Evolutionary conservation across 2,888 invertebrate genomes (phyloP).

Genomic region (Bugulina stolonifera): DNA sequence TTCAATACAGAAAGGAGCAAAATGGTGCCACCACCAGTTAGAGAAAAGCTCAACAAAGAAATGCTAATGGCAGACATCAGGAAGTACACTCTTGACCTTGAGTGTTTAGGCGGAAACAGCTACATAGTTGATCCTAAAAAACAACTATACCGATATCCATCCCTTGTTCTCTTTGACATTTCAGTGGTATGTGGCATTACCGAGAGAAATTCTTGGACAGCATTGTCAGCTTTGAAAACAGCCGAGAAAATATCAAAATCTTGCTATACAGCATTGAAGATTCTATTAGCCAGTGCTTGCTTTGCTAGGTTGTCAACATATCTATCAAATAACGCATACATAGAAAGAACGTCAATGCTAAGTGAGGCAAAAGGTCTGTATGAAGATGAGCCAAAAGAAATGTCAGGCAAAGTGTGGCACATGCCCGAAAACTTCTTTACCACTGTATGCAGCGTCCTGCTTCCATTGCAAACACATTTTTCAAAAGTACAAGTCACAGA

Average conservation of each 20-base stretch:
- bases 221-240: neutral
- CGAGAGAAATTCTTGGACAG: neutral
- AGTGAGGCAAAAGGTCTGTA: too few relatives aligned
- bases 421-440: too few relatives aligned
- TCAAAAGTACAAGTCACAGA: neutral
- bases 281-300: slow-evolving; percentile 1
- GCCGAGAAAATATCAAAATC: neutral
- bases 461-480: too few relatives aligned
- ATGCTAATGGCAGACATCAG: neutral
- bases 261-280: neutral
- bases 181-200: neutral
- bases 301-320: neutral
- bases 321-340: too few relatives aligned
- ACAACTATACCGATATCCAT: slow-evolving; percentile 10
- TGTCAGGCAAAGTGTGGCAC: too few relatives aligned
- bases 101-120: neutral
- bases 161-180: slow-evolving; percentile 10
- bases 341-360: too few relatives aligned
- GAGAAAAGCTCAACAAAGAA: neutral
- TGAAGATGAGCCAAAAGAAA: too few relatives aligned
- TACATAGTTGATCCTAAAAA: neutral
- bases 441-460: too few relatives aligned
- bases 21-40: too few relatives aligned
- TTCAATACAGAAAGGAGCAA: too few relatives aligned
- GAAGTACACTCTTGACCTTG: neutral